Percentiles rank a stretch among this genome's conserved stretches.
These are phyloP conservation scores for Galerucella calmariensis DNA, from an alignment of 2,888 invertebrate genomes.

Conservation along the genomic window DNA sequence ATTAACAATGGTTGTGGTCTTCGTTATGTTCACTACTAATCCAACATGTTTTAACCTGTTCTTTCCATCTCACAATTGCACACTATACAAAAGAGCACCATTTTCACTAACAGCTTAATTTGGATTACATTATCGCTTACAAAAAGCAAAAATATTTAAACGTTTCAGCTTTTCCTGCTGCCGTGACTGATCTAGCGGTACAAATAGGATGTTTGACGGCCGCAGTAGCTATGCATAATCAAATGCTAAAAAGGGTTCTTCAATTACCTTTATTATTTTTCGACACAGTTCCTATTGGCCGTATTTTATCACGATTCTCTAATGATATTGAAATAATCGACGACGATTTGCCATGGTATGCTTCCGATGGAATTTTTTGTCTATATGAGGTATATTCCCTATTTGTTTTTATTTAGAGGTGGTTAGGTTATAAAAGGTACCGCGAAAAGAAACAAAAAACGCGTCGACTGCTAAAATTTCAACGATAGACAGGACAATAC, in stretches of 20 bases:
- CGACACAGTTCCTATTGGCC: constrained; percentile 82
- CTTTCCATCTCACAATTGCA: not conserved
- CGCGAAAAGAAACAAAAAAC: too few species aligned
- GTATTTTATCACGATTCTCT: constrained; percentile 80
- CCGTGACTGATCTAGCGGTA: constrained; percentile 65
- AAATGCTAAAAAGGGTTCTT: constrained; percentile 72
- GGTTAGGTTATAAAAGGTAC: too few species aligned
- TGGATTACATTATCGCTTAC: not conserved
- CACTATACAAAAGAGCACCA: not conserved
- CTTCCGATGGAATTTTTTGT: constrained; percentile 77
- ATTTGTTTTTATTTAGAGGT: not conserved
- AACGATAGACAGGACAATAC: too few species aligned
- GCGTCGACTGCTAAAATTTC: too few species aligned
- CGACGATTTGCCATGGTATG: constrained; percentile 73
- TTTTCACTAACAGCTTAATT: not conserved
- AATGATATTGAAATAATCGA: constrained; percentile 80
- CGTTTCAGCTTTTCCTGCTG: constrained; percentile 65
- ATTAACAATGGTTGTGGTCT: not conserved
- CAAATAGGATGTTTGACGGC: constrained; percentile 73
- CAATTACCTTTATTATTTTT: constrained; percentile 79
- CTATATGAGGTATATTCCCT: constrained; percentile 73
- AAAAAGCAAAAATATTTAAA: not conserved
- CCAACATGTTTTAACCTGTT: not conserved
- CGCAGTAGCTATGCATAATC: constrained; percentile 70
- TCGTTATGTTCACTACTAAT: too few species aligned